Percentiles rank a stretch among this genome's conserved stretches.
Conservation (phyloP, 2,888 invertebrate genomes). For the Macaria liturata region DNA sequence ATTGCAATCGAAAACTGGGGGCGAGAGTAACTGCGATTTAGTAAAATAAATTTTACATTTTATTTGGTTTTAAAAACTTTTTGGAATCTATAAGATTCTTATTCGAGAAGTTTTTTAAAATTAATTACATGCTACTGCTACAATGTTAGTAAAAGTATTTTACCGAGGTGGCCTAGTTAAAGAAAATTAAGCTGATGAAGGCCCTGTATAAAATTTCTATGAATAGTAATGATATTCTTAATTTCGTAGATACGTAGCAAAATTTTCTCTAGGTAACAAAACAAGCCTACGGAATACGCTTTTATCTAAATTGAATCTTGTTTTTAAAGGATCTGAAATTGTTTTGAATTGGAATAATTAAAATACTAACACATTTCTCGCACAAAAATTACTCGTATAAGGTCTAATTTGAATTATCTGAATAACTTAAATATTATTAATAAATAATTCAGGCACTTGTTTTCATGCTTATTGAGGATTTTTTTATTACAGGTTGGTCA, state of each 20-base stretch:
- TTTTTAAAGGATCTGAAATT: constrained; percentile 4
- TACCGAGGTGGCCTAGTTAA: constrained; percentile 1
- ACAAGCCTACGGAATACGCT: constrained; percentile 2
- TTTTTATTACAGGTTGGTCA: no score
- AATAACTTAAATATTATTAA: no score
- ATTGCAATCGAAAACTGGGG: constrained; percentile 4
- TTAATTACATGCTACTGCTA: no score
- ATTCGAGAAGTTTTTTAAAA: no score
- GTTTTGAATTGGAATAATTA: not conserved
- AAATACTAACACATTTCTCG: no score
- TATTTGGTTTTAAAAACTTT: not conserved
- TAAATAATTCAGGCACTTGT: no score
- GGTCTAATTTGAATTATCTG: no score
- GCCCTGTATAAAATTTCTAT: constrained; percentile 15
- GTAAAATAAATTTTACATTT: not conserved
- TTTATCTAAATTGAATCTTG: constrained; percentile 19
- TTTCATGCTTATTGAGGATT: no score
- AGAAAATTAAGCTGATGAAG: constrained; percentile 10
- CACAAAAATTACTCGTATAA: no score
- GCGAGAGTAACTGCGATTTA: not conserved
- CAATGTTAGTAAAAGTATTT: not conserved
- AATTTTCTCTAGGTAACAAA: constrained; percentile 13
- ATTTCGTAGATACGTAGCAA: constrained; percentile 17
- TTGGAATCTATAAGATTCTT: no score
- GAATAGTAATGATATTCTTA: constrained; percentile 26